phyloP scores from a whole-genome alignment of 2,888 invertebrate species.

The Pycnomerus fuliginosus region DNA sequence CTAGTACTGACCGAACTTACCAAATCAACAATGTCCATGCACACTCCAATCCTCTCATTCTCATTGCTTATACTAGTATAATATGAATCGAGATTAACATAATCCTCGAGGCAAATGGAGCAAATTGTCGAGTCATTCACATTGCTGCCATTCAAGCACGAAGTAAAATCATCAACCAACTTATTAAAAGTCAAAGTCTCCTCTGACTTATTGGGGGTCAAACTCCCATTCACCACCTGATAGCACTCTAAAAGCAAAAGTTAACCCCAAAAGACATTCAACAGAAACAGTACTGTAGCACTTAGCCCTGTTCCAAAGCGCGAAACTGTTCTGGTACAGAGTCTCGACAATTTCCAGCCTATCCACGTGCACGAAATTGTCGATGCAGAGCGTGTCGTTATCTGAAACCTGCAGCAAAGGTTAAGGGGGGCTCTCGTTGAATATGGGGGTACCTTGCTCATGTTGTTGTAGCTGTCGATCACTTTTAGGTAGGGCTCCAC shows the following conservation, averaged over 20 bases:
- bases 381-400: slow-evolving; percentile 59
- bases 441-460: slow-evolving; percentile 54
- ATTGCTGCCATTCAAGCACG: slow-evolving; percentile 51
- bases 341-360: slow-evolving; percentile 62
- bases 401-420: slow-evolving; percentile 40
- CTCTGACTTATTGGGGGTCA: slow-evolving; percentile 53
- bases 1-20: slow-evolving; percentile 47
- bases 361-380: slow-evolving; percentile 61
- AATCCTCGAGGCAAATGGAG: slow-evolving; percentile 57
- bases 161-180: slow-evolving; percentile 52
- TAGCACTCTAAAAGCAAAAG: slow-evolving; percentile 57
- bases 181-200: slow-evolving; percentile 55
- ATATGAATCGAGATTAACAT: slow-evolving; percentile 58
- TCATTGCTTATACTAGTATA: slow-evolving; percentile 60
- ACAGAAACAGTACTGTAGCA: slow-evolving; percentile 58
- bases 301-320: slow-evolving; percentile 63
- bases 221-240: slow-evolving; percentile 51
- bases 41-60: slow-evolving; percentile 61
- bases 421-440: slow-evolving; percentile 9
- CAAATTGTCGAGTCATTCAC: slow-evolving; percentile 53
- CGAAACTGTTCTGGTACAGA: slow-evolving; percentile 57
- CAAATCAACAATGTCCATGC: slow-evolving; percentile 69
- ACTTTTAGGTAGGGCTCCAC: slow-evolving; percentile 58
- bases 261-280: not conserved
- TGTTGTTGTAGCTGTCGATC: slow-evolving; percentile 55